phyloP scores from a whole-genome alignment of 2,888 invertebrate genomes.

The Phymatocera aterrima region DNA sequence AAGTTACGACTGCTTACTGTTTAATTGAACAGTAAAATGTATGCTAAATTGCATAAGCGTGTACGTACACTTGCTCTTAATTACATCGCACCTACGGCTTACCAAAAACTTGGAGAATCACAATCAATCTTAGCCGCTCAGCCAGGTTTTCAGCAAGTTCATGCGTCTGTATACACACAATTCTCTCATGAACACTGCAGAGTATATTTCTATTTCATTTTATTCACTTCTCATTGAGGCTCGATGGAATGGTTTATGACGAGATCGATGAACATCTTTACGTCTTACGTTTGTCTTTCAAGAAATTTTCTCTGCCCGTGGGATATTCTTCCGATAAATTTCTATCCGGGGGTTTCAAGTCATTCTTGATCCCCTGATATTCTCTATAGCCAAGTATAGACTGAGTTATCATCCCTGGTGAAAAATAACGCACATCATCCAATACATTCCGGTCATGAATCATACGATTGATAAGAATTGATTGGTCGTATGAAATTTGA shows the following conservation, averaged over 20 bases:
- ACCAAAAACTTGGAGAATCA: not conserved
- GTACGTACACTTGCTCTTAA: not conserved
- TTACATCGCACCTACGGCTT: not conserved
- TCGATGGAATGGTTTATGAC: not conserved
- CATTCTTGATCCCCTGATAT: not conserved
- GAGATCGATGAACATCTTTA: not conserved
- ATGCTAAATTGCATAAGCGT: not conserved
- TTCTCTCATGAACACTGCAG: not conserved
- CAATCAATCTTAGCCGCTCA: not conserved
- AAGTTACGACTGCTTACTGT: not conserved
- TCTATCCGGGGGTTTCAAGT: not conserved
- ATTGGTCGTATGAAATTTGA: not conserved
- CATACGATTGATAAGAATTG: not conserved
- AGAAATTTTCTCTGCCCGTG: not conserved
- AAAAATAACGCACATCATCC: not conserved
- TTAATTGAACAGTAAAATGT: not conserved
- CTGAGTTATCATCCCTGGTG: not conserved
- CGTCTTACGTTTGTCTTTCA: not conserved
- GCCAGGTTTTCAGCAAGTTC: not conserved
- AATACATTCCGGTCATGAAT: not conserved
- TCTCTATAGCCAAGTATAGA: conserved; percentile 2
- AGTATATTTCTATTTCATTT: not conserved
- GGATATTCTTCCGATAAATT: not conserved
- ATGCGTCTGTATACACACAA: not conserved
- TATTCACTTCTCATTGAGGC: not conserved